Base-by-base conservation (phyloP, 1,140 invertebrate species). In the Dolichoris vasculosae region DNA sequence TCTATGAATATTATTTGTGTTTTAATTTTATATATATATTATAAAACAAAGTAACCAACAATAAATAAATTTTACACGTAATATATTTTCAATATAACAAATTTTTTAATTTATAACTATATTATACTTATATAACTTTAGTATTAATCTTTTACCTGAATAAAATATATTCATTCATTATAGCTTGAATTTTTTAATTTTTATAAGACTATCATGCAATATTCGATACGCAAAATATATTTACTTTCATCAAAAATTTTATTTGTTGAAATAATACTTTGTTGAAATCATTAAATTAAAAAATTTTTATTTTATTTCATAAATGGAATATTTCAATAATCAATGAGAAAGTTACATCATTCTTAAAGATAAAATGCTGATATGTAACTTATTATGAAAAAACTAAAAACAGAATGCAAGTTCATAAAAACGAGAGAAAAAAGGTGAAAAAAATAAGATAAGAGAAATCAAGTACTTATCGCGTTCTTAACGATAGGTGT, bases 381-480 rank as follows among this genome's bases (percentile, higher is more conserved):
- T 7, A 69, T 11, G 32, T 35, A 69, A 69, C 64, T 1, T 69
- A n/a, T 30, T n/a, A 3, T 63, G 26, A 3, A 69, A 69, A 69
- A 69, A 7, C 59, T 8, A 9, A 71, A 35, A 20, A 17, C 23
- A 23, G 35, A 40, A 40, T 2, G 35, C 23, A 20, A 40, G 17
- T 26, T 35, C 3, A 40, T 75, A 48, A 48, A 48, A 48, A 15
- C n/a, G 43, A 30, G n/a, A 75, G 2, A 2, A 48, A 15, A 15
- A 20, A 15, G 13, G 23, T 0, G 35, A 6, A 23, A 15, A 6
- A 11, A 43, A 75, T 26, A 69, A 7, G 30, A 13, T 40, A 48
- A 81, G 63, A 32, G 51, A 81, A 69, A 82, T 71, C 55, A 55
- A 82, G 46, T 73, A 82, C 32, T 46, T 43, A 32, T 32, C 26